Percentiles rank a stretch among this genome's conserved stretches.
Conservation (phyloP, 2,113 vertebrate genomes). For the Piaya cayana region DNA sequence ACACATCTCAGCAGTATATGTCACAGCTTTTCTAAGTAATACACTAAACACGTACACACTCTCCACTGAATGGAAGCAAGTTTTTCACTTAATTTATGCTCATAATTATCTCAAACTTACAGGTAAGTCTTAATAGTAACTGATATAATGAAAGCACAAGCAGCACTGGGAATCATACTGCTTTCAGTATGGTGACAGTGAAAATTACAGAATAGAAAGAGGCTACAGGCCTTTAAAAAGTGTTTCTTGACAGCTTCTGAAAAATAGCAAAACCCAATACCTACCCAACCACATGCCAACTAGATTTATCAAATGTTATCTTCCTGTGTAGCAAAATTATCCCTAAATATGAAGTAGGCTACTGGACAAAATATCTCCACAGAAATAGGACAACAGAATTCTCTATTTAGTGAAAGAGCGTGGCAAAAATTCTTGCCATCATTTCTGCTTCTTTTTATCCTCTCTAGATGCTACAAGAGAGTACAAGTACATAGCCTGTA, state of each 20-base stretch:
- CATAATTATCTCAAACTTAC: neutral
- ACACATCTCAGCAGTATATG: neutral
- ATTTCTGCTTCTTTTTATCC: neutral
- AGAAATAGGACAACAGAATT: neutral
- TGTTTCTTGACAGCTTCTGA: neutral
- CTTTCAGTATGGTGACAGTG: neutral
- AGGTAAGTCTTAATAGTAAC: neutral
- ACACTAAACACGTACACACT: neutral
- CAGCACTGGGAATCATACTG: neutral
- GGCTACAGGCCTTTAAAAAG: neutral
- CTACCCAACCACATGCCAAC: neutral
- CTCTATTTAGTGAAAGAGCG: neutral
- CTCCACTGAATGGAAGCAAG: neutral
- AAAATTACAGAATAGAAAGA: neutral
- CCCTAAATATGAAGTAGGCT: neutral
- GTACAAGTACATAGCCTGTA: neutral
- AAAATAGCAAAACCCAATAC: neutral
- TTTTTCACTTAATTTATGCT: neutral
- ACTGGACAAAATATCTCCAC: neutral
- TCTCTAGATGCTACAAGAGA: neutral
- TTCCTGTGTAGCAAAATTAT: neutral
- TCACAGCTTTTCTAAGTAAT: neutral
- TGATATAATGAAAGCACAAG: neutral
- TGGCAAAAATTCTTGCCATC: accelerated
- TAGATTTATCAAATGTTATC: neutral